Conservation (phyloP, 2,113 vertebrate species). For the Halcyon senegalensis region DNA sequence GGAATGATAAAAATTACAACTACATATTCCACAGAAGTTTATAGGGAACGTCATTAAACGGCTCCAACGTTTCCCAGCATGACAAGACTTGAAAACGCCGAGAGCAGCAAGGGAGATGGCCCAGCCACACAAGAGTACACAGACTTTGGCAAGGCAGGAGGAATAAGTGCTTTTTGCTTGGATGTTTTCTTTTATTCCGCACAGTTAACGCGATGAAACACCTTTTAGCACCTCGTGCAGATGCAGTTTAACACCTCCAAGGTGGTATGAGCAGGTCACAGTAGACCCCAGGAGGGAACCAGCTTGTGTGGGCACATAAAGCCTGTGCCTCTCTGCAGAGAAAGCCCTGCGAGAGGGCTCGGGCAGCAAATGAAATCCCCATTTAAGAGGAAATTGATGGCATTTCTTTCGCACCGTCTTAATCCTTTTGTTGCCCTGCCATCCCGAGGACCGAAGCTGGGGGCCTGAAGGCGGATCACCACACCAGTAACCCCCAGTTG, state of each 20-base stretch:
- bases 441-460: neutral
- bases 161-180: slow-evolving; percentile 6
- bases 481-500: neutral
- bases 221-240: slow-evolving; percentile 60
- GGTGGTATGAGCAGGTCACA: neutral
- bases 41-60: neutral
- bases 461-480: neutral
- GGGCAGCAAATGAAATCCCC: neutral
- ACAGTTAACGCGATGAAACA: neutral
- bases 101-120: neutral
- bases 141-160: neutral
- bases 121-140: neutral
- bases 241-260: slow-evolving; percentile 31
- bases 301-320: neutral
- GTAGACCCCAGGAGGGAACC: neutral
- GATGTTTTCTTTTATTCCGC: neutral
- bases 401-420: neutral
- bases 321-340: neutral
- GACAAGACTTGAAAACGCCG: neutral
- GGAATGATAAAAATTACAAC: neutral
- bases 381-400: neutral
- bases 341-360: neutral
- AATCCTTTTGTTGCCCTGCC: neutral
- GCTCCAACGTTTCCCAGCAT: neutral
- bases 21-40: neutral